These are phyloP conservation scores for Sphenodon punctatus DNA, from an alignment of 2,797 vertebrate genomes.

Conservation along the genomic window DNA sequence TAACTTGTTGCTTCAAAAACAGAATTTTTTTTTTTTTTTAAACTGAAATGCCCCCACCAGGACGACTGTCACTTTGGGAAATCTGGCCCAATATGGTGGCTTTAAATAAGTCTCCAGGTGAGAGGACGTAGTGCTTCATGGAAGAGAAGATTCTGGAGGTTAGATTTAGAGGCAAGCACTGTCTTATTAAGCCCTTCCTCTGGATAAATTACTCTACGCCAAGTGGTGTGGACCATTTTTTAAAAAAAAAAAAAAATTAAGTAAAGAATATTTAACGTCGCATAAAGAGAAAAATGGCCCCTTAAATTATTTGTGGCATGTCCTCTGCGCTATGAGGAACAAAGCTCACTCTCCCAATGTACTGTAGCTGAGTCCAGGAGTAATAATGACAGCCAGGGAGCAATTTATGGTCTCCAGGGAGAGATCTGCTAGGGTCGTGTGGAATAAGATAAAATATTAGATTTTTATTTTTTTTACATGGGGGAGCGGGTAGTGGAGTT, in stretches of 20 bases:
- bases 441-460: slow-evolving; percentile 56
- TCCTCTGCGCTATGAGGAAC: slow-evolving; percentile 50
- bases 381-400: slow-evolving; percentile 32
- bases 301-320: slow-evolving; percentile 62
- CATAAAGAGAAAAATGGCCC: slow-evolving; percentile 42
- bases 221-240: slow-evolving; percentile 33
- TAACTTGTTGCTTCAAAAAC: too few species aligned
- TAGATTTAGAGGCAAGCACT: slow-evolving; percentile 24
- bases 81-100: too few species aligned
- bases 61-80: too few species aligned
- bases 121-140: too few species aligned
- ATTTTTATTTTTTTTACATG: not conserved
- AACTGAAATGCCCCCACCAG: too few species aligned
- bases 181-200: slow-evolving; percentile 59
- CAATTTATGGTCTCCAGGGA: slow-evolving; percentile 51
- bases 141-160: slow-evolving; percentile 25
- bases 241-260: too few species aligned
- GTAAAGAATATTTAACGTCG: slow-evolving; percentile 62
- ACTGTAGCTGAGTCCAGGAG: slow-evolving; percentile 19
- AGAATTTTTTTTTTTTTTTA: too few species aligned
- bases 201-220: slow-evolving; percentile 50
- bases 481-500: not conserved
- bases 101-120: too few species aligned
- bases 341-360: slow-evolving; percentile 45
- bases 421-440: slow-evolving; percentile 48